Base-by-base conservation (phyloP, 2,797 vertebrate genomes). In the Anomalospiza imberbis region DNA sequence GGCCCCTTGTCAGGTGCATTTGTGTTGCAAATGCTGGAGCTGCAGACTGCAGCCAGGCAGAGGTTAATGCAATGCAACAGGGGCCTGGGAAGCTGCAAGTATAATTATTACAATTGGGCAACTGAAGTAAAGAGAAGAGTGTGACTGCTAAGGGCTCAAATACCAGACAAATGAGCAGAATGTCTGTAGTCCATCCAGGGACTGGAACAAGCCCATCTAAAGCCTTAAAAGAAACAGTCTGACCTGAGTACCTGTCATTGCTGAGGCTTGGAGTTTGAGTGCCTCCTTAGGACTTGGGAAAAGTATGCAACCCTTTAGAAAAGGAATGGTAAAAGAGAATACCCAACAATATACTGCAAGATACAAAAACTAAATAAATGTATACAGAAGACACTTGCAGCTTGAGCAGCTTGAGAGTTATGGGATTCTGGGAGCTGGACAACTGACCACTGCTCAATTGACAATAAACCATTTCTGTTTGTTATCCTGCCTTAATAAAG, bases 1-100 rank as follows among this genome's bases (percentile, higher is more conserved):
- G 76, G 79, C 50, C 79, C 18, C 8, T 3, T 0, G 0, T 40
- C 57, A 31, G 44, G 62, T 55, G 74, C 63, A 91, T 94, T 94
- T 94, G 91, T 88, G 40, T 96, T 96, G 93, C 94, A 95, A 94
- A 96, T 95, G 77, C 74, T 60, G 34, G 80, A 60, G 83, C 32
- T 81, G 70, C 58, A 70, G 85, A n/a, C 76, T 65, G n/a, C 88
- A 95, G 89, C 0, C 1, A 94, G 89, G 51, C 63, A 84, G 22
- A 94, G 94, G 95, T 96, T 96, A 96, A 95, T 88, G 95, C 40
- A 78, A 95, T 96, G 91, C 94, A 94, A 66, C 84, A 86, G 87
- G 32, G 66, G 29, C 48, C 60, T 84, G 91, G 94, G 84, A 93
- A 88, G 70, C 60, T 86, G 88, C 73, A 94, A 88, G 96, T 94